Percentiles rank a stretch among this genome's conserved stretches.
Conservation (phyloP, 2,113 vertebrate genomes). For the Vireo altiloquus region DNA sequence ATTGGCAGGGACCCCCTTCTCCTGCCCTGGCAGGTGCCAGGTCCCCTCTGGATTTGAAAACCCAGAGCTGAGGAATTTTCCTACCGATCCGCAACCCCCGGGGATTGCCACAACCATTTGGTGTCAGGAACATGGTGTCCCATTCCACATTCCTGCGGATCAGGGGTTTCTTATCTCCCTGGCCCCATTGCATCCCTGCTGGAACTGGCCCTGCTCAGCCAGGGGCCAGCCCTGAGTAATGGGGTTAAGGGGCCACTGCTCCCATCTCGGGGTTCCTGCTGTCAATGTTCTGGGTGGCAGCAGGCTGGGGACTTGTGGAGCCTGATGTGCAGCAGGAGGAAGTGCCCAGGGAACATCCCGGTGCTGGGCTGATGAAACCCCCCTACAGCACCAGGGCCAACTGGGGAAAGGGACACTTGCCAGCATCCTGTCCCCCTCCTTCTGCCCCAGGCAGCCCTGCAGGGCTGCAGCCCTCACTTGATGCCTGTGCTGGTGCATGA, state of each 20-base stretch:
- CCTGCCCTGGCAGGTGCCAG: background rate
- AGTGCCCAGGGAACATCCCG: background rate
- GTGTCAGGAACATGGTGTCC: background rate
- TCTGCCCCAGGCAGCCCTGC: background rate
- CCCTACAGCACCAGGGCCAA: no score
- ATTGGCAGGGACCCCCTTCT: background rate
- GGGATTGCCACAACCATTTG: background rate
- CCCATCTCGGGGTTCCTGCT: fast-evolving
- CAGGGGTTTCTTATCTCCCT: background rate
- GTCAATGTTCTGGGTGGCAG: fast-evolving
- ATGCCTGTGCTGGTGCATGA: background rate
- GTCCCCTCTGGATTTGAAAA: background rate
- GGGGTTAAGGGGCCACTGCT: background rate
- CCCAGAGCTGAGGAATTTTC: background rate
- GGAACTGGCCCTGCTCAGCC: background rate
- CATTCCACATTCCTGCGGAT: background rate
- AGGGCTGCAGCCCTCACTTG: background rate
- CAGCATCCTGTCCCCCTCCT: background rate
- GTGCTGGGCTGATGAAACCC: background rate
- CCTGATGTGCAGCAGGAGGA: background rate
- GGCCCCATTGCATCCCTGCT: background rate
- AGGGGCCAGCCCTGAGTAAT: background rate
- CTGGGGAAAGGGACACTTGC: no score
- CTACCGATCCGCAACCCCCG: background rate
- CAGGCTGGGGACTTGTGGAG: fast-evolving